These are phyloP conservation scores for Bryconaethiops microstoma DNA, from an alignment of 2,797 vertebrate genomes.

Conservation along the genomic window DNA sequence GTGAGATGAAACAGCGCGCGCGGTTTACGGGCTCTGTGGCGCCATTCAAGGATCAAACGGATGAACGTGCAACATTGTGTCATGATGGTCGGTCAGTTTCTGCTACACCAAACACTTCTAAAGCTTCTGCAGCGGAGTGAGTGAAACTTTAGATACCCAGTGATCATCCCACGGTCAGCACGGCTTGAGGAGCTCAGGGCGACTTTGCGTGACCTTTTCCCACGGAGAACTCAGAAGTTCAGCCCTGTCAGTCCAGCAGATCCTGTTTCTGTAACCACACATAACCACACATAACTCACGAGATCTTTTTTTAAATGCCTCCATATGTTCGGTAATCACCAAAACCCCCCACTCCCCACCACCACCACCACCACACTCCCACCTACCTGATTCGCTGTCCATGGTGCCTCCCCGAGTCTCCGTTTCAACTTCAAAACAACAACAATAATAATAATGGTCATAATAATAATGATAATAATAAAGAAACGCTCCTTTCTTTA, in stretches of 20 bases:
- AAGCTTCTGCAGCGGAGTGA: background rate
- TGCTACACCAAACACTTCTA: background rate
- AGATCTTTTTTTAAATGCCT: background rate
- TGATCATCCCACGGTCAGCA: background rate
- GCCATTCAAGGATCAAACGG: background rate
- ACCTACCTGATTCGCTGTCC: constrained; percentile 14
- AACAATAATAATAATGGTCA: too few species aligned
- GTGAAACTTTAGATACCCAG: background rate
- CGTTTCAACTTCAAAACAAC: background rate
- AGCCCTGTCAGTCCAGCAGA: too few species aligned
- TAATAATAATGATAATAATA: too few species aligned
- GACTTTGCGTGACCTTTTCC: background rate
- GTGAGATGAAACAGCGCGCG: too few species aligned
- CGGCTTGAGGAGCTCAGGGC: background rate
- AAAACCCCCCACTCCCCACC: too few species aligned
- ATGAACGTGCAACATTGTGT: background rate
- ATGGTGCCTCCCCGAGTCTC: background rate
- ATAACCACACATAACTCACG: too few species aligned
- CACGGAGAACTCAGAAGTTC: background rate
- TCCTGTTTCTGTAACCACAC: too few species aligned
- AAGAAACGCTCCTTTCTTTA: too few species aligned
- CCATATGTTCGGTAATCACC: background rate
- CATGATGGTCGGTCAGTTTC: background rate
- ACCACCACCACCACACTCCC: too few species aligned
- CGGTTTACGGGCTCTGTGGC: background rate